Evolutionary conservation across 2,888 invertebrate species (phyloP), one percentile per base, ranked within the genome.

Genomic region (Herminia tarsipennalis): DNA sequence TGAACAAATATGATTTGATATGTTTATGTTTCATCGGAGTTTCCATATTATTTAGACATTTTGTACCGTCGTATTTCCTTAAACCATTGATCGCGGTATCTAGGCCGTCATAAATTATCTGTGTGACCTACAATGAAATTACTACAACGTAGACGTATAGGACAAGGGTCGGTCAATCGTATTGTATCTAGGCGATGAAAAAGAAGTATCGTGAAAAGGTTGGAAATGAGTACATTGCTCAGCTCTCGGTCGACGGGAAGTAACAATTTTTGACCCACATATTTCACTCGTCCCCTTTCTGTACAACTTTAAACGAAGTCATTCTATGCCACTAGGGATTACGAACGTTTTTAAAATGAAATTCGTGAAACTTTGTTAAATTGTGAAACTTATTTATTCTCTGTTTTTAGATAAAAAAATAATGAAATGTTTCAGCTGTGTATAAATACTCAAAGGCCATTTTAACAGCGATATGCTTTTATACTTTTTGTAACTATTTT

Each of bases 191-290:
- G 55, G 59, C 63, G 60, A 68, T 72, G 70, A 72, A 76, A 70
- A 56, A 64, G 65, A 64, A 71, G 71, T 70, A 64, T 70, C 66
- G 68, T 73, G 70, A 66, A 72, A 72, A 63, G 59, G 64, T 64
- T 61, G 42, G 57, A 61, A 70, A 66, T 61, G 51, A 69, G 56
- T 66, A 51, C 60, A 52, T 57, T 51, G 53, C 54, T 59, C 56
- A 37, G 43, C 45, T 44, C 39, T 48, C 35, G 46, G 62, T 38
- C 44, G 30, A n/a, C 34, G 46, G 56, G 55, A 58, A 64, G 44
- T 44, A 53, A 65, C 61, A 57, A 58, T 56, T 71, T 73, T 66
- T 67, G 65, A 69, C 73, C 70, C 59, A 70, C 58, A 80, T 77
- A 73, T 73, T 77, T 76, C 56, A 66, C 39, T 45, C 38, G 45